Percentiles rank a stretch among this genome's conserved stretches.
These are phyloP conservation scores for Apodemus agrarius DNA, from an alignment of 2,797 vertebrate species.

Conservation along the genomic window DNA sequence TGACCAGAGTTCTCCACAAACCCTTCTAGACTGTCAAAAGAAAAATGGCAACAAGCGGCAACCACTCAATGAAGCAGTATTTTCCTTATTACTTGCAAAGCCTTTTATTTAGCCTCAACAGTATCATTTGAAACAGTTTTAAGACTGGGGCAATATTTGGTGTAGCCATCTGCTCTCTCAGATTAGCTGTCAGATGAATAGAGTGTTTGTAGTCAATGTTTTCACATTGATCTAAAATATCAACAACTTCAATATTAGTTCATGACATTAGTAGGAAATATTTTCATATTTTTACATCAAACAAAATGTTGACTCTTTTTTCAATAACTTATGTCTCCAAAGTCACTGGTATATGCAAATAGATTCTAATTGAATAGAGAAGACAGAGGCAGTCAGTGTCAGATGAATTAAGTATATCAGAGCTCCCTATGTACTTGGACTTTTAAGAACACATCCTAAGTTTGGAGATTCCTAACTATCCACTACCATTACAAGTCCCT, in stretches of 20 bases:
- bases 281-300: slow-evolving; percentile 58
- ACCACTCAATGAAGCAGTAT: slow-evolving; percentile 84
- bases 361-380: slow-evolving; percentile 55
- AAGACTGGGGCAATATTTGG: slow-evolving; percentile 83
- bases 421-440: slow-evolving; percentile 82
- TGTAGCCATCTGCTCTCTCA: slow-evolving; percentile 86
- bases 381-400: slow-evolving; percentile 69
- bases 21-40: slow-evolving; percentile 80
- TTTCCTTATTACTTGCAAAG: slow-evolving; percentile 85
- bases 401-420: slow-evolving; percentile 78
- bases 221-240: slow-evolving; percentile 80
- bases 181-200: slow-evolving; percentile 83
- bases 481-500: slow-evolving; percentile 90
- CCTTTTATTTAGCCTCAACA: slow-evolving; percentile 85
- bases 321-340: slow-evolving; percentile 53
- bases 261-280: slow-evolving; percentile 76
- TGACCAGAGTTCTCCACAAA: slow-evolving; percentile 81
- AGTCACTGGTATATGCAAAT: slow-evolving; percentile 45
- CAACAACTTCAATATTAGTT: slow-evolving; percentile 83
- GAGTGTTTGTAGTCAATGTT: slow-evolving; percentile 81
- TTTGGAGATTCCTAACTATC: slow-evolving; percentile 90
- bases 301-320: slow-evolving; percentile 73
- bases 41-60: slow-evolving; percentile 84
- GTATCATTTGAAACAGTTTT: slow-evolving; percentile 87
- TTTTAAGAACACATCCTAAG: slow-evolving; percentile 91